A percentile compares a stretch with the other conserved stretches of the same genome.
These are phyloP conservation scores for Chrysotoxum bicinctum DNA, from an alignment of 2,888 invertebrate genomes.

Conservation along the genomic window DNA sequence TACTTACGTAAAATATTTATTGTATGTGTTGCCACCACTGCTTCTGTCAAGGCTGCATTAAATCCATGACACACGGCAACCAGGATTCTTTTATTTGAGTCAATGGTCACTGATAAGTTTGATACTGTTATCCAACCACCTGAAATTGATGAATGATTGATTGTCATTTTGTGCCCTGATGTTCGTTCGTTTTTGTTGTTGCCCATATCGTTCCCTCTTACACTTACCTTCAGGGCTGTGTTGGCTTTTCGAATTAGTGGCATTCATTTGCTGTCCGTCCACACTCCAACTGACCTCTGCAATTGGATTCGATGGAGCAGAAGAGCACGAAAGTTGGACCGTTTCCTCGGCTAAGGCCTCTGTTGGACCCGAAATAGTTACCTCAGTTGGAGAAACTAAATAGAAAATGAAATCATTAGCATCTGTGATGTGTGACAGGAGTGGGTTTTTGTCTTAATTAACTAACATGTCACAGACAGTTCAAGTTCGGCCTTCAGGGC, in stretches of 20 bases:
- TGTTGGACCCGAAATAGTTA: conserved; percentile 77
- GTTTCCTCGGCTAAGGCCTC: conserved; percentile 78
- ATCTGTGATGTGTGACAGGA: background rate
- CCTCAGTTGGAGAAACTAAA: conserved; percentile 78
- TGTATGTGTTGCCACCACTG: conserved; percentile 79
- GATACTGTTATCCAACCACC: conserved; percentile 79
- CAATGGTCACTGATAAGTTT: conserved; percentile 77
- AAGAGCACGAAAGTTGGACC: conserved; percentile 77
- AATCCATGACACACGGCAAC: conserved; percentile 79
- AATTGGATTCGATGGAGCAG: conserved; percentile 79
- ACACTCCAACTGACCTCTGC: conserved; percentile 79
- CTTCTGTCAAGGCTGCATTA: conserved; percentile 79
- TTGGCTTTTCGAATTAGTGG: conserved; percentile 15
- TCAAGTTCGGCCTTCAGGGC: conserved; percentile 78
- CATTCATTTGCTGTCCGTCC: conserved; percentile 78
- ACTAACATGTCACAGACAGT: conserved; percentile 79
- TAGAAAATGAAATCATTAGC: background rate
- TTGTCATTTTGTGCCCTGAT: conserved; percentile 15
- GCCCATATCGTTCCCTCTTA: background rate
- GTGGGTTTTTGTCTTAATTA: background rate
- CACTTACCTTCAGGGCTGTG: conserved; percentile 38
- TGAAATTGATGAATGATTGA: conserved; percentile 41
- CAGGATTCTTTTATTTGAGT: conserved; percentile 78
- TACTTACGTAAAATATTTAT: conserved; percentile 79
- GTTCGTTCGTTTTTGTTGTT: background rate